A percentile compares a stretch with the other conserved stretches of the same genome.
phyloP scores from a whole-genome alignment of 2,797 vertebrate species.

The Graptemys geographica region DNA sequence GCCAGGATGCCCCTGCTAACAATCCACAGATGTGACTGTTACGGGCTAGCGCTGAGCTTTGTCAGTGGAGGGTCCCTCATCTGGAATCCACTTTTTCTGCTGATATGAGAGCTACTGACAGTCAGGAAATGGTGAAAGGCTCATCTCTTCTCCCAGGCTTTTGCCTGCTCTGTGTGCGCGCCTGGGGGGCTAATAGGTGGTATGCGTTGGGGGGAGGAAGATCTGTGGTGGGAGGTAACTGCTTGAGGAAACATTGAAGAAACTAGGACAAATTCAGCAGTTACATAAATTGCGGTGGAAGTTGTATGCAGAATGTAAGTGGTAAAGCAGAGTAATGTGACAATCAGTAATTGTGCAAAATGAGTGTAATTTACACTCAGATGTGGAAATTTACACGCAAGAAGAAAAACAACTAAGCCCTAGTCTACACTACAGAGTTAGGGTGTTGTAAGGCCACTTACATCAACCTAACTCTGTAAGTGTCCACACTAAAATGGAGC shows the following conservation, averaged over 20 bases:
- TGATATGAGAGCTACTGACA: neutral
- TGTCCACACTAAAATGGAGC: no score
- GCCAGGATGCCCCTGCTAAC: neutral
- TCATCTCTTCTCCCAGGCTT: neutral
- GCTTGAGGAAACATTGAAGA: neutral
- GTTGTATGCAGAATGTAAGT: neutral
- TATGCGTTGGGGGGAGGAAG: neutral
- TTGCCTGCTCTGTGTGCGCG: neutral
- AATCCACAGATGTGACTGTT: neutral
- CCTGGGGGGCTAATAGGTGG: neutral
- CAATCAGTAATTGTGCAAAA: neutral
- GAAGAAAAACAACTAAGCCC: rapidly evolving
- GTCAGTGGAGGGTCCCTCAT: neutral
- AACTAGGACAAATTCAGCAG: neutral
- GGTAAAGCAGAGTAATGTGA: rapidly evolving
- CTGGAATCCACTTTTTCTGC: neutral
- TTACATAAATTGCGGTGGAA: neutral
- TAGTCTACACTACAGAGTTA: no score
- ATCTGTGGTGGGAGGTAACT: neutral
- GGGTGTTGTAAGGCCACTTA: no score
- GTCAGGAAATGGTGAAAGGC: neutral
- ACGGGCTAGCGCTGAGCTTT: neutral
- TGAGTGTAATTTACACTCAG: neutral
- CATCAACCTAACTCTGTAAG: no score
- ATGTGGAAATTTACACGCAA: neutral